Evolutionary conservation across 2,888 invertebrate species (phyloP), one percentile per base, ranked within the genome.

Genomic region (Nomada lathburiana): DNA sequence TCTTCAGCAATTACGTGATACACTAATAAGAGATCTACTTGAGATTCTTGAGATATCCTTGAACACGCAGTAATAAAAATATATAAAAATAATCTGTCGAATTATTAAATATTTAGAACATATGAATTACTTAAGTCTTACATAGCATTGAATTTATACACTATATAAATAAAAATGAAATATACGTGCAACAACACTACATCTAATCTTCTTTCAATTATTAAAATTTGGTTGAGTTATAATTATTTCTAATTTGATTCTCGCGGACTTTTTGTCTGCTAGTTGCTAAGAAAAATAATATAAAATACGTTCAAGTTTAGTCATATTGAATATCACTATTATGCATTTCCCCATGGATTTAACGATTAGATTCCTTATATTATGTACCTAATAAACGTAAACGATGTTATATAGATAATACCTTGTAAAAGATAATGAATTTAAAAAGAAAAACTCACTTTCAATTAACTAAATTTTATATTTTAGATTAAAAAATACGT

Each of bases 371-470:
- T 67, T 57, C 29, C 47, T 47, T 65, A 70, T 55, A 70, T 74
- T 70, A 65, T 13, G 18, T 50, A 70, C 64, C 16, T 71, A 67
- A 59, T 63, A 71, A 80, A 75, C 23, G 50, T 67, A 57, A 65
- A 26, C 11, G 60, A 52, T 69, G 57, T 36, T 23, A 20, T 44
- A 71, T 80, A 70, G 60, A 75, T 75, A 80, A 55, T 80, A 80
- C 29, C 80, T 36, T 75, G 80, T 70, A 82, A 82, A 75, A 82
- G 80, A 52, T 44, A 69, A 72, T 68, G 55, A 26, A 62, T n/a
- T 53, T 36, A 16, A 16, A 59, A 11, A 75, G 0, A 26, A 42
- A 29, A 42, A 50, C 36, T 10, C 9, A 20, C 50, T 47, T 53
- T 78, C 20, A 29, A 72, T 59, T 20, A 65, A 60, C 20, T 52